These are phyloP conservation scores for Acronicta psi DNA, from an alignment of 2,888 invertebrate genomes.

Conservation along the genomic window DNA sequence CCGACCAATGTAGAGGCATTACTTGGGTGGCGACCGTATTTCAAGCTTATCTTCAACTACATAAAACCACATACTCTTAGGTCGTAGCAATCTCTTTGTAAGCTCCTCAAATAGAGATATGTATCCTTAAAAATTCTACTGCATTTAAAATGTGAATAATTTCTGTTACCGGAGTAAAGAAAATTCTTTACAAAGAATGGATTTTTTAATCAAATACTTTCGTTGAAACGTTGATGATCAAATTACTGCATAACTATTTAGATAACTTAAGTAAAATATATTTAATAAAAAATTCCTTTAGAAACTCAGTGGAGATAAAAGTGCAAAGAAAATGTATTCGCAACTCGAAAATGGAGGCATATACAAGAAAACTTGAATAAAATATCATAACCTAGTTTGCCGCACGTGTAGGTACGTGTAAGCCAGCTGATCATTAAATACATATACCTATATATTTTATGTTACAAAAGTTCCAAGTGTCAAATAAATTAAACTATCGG, in stretches of 20 bases:
- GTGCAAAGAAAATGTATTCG: not conserved
- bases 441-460: constrained; percentile 4
- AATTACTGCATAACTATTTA: not conserved
- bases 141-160: not conserved
- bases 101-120: not conserved
- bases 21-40: no score
- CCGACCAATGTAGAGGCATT: no score
- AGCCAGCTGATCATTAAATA: constrained; percentile 16
- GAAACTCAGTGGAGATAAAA: not conserved
- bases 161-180: not conserved
- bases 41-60: constrained; percentile 15
- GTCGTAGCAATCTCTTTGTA: not conserved
- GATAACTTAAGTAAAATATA: constrained; percentile 1
- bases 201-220: not conserved
- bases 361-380: constrained; percentile 27
- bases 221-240: not conserved
- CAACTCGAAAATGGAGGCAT: not conserved
- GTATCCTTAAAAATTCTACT: not conserved
- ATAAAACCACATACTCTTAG: constrained; percentile 28
- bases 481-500: constrained; percentile 65
- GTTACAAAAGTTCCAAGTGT: constrained; percentile 22
- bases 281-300: not conserved
- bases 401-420: constrained; percentile 15
- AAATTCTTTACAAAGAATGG: not conserved
- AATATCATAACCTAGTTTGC: constrained; percentile 10